phyloP scores from a whole-genome alignment of 1,140 invertebrate species.

The Ganaspis sp. region DNA sequence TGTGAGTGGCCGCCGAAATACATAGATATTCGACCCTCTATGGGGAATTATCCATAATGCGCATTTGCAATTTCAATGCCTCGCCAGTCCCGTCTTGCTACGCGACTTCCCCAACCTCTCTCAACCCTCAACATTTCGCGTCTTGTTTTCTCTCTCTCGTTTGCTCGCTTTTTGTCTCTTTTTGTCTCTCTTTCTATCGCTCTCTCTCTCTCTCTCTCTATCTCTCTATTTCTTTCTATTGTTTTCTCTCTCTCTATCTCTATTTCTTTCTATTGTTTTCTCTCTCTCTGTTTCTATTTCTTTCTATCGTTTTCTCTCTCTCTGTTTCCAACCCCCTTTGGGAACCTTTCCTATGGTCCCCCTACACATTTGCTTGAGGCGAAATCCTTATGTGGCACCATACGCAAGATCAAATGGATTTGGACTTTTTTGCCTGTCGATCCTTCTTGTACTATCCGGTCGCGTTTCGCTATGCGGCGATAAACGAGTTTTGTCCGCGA shows the following conservation, averaged over 20 bases:
- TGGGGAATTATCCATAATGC: constrained; percentile 77
- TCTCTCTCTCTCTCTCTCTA: not conserved
- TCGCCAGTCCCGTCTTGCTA: constrained; percentile 54
- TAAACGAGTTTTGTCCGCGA: not conserved
- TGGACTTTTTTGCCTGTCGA: constrained; percentile 37
- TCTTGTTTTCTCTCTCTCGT: not conserved
- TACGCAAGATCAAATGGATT: constrained; percentile 46
- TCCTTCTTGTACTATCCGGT: constrained; percentile 10
- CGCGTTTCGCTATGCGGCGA: not conserved
- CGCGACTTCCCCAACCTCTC: constrained; percentile 43
- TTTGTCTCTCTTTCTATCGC: no score
- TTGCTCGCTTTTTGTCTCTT: no score
- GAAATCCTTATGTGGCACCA: constrained; percentile 36
- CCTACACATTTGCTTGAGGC: constrained; percentile 30
- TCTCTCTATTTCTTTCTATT: no score
- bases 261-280: not conserved
- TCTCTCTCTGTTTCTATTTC: no score
- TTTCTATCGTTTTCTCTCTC: no score
- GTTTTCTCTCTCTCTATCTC: not conserved
- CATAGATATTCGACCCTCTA: constrained; percentile 65
- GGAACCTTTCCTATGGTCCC: constrained; percentile 29
- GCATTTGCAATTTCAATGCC: constrained; percentile 77
- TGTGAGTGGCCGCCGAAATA: constrained; percentile 53
- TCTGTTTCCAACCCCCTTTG: constrained; percentile 29
- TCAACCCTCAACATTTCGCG: not conserved